Conservation (phyloP, 2,888 invertebrate species). For the Chrysolina oricalcia region DNA sequence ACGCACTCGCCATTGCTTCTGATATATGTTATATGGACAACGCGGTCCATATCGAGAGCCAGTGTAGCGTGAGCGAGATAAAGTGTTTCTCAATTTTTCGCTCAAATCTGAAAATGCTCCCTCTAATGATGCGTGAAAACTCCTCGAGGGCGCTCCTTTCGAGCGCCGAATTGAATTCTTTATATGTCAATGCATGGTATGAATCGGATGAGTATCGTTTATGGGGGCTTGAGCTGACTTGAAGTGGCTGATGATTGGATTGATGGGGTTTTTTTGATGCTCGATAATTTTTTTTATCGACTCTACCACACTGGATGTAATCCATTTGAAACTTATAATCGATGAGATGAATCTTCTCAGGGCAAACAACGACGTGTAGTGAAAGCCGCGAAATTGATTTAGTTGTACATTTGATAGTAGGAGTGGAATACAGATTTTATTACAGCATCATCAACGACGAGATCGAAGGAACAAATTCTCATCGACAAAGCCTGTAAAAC, state of each 20-base stretch:
- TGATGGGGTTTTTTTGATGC: neutral
- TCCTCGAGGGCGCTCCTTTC: slow-evolving; percentile 41
- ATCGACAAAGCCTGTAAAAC: too few species aligned
- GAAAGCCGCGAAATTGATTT: too few species aligned
- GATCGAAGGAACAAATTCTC: too few species aligned
- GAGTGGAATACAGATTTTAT: too few species aligned
- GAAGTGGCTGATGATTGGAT: neutral
- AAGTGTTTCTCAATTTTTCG: slow-evolving; percentile 65
- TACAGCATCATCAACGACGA: too few species aligned
- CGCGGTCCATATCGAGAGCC: slow-evolving; percentile 65
- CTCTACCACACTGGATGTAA: too few species aligned
- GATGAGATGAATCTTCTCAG: too few species aligned
- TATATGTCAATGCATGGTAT: slow-evolving; percentile 9
- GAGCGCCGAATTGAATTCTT: neutral
- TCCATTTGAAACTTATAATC: too few species aligned
- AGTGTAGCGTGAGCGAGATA: slow-evolving; percentile 67
- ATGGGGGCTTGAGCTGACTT: slow-evolving; percentile 10
- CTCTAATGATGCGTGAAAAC: slow-evolving; percentile 64
- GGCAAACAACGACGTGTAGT: too few species aligned
- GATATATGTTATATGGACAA: slow-evolving; percentile 61
- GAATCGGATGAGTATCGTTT: slow-evolving; percentile 19
- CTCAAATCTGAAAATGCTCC: slow-evolving; percentile 53
- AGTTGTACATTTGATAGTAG: neutral
- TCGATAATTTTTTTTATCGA: neutral
- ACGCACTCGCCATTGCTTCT: slow-evolving; percentile 56